Conservation (phyloP, 1,140 invertebrate genomes). For the Laodelphax striatellus region DNA sequence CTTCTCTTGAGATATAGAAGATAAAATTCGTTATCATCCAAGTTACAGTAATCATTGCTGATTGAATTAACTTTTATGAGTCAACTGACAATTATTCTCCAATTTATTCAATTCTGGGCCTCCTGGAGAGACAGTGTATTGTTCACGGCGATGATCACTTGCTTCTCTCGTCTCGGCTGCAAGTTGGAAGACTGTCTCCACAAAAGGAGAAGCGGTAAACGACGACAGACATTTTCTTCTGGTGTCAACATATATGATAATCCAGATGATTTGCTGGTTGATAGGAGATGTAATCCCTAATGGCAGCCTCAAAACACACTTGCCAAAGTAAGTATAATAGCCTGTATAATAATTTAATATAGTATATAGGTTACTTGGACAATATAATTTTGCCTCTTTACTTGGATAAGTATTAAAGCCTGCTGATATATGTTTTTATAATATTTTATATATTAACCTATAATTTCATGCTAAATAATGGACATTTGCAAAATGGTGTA, state of each 20-base stretch:
- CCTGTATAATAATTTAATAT: no score
- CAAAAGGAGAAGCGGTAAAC: not conserved
- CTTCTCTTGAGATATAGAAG: no score
- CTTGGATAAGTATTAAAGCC: no score
- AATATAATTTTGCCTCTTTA: no score
- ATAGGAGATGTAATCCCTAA: not conserved
- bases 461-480: no score
- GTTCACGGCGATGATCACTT: not conserved
- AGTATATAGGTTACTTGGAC: no score
- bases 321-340: slow-evolving; percentile 13
- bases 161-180: not conserved
- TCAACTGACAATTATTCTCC: not conserved
- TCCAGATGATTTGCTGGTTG: not conserved
- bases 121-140: not conserved
- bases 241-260: slow-evolving; percentile 3
- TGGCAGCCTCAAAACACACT: slow-evolving; percentile 5
- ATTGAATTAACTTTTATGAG: not conserved
- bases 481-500: no score
- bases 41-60: no score
- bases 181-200: not conserved
- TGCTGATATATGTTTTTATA: no score
- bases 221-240: not conserved
- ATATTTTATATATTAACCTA: no score
- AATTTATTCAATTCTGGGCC: slow-evolving; percentile 1
- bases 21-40: no score